These are phyloP conservation scores for Aulostomus chinensis DNA, from an alignment of 2,797 vertebrate genomes.

Conservation along the genomic window DNA sequence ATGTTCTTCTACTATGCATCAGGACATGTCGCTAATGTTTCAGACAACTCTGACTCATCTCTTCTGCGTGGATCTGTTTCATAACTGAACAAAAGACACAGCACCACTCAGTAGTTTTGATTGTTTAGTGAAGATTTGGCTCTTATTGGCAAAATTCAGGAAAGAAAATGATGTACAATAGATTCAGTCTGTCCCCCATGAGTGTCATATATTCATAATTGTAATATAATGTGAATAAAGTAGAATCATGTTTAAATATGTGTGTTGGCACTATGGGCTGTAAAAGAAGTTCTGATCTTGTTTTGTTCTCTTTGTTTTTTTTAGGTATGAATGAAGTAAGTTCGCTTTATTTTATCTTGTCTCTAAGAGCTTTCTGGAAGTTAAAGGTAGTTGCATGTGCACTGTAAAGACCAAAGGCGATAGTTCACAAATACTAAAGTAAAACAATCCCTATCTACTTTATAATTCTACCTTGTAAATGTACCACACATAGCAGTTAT, in stretches of 20 bases:
- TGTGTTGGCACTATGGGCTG: constrained; percentile 33
- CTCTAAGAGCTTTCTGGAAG: constrained; percentile 49
- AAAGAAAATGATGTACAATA: constrained; percentile 12
- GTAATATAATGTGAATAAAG: constrained; percentile 71
- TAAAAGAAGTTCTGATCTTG: constrained; percentile 60
- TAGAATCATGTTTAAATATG: constrained; percentile 52
- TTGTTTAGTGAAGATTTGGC: constrained; percentile 27
- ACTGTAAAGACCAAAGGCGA: constrained; percentile 53
- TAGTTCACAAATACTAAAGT: constrained; percentile 58
- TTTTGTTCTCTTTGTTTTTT: constrained; percentile 71
- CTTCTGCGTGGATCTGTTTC: constrained; percentile 44
- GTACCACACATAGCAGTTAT: constrained; percentile 12
- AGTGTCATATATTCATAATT: constrained; percentile 51
- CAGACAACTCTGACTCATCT: constrained; percentile 25
- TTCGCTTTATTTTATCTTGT: constrained; percentile 67
- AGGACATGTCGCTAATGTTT: constrained; percentile 24
- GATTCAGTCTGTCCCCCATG: constrained; percentile 12
- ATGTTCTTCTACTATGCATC: constrained; percentile 22
- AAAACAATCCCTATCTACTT: constrained; percentile 12
- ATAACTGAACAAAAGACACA: constrained; percentile 42
- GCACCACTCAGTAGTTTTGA: constrained; percentile 15
- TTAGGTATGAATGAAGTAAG: constrained; percentile 87
- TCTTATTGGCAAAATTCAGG: constrained; percentile 31
- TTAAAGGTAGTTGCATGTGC: constrained; percentile 72
- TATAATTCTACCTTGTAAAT: constrained; percentile 19